phyloP scores from a whole-genome alignment of 2,888 invertebrate species.

The Campopleginae sp. region DNA sequence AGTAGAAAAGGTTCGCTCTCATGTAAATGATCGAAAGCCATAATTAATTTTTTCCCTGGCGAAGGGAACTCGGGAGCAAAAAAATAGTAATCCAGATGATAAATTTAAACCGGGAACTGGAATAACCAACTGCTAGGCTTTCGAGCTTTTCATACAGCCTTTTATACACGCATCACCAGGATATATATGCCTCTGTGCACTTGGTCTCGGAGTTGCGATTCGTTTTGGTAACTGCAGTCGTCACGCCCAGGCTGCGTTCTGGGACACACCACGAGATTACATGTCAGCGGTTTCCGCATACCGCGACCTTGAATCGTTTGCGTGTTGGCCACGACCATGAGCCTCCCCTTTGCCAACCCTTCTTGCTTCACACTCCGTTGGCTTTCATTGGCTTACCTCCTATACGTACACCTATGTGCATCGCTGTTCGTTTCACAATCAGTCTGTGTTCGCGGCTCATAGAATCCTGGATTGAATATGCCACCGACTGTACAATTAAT shows the following conservation, averaged over 20 bases:
- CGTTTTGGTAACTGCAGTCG: constrained; percentile 26
- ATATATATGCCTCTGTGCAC: not conserved
- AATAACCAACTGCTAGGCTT: not conserved
- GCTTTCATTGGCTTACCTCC: constrained; percentile 33
- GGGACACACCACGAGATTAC: constrained; percentile 46
- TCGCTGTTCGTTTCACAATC: not conserved
- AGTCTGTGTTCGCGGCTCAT: constrained; percentile 42
- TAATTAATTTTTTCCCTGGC: not conserved
- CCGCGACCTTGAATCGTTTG: constrained; percentile 52
- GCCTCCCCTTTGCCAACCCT: constrained; percentile 5
- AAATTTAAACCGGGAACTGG: not conserved
- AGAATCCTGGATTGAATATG: constrained; percentile 28
- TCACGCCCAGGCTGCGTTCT: constrained; percentile 29
- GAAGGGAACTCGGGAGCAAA: not conserved
- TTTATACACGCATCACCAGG: not conserved
- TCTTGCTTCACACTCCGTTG: constrained; percentile 30
- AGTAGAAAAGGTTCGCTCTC: not conserved
- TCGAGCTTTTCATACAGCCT: not conserved
- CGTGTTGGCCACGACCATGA: constrained; percentile 13
- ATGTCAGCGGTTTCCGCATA: constrained; percentile 54
- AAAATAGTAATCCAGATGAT: not conserved
- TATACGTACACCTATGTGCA: not conserved
- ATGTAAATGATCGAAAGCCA: constrained; percentile 4
- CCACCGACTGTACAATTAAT: constrained; percentile 18
- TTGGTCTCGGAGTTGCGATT: constrained; percentile 20